These are phyloP conservation scores for Calycopis cecrops DNA, from an alignment of 1,140 invertebrate genomes.

Conservation along the genomic window DNA sequence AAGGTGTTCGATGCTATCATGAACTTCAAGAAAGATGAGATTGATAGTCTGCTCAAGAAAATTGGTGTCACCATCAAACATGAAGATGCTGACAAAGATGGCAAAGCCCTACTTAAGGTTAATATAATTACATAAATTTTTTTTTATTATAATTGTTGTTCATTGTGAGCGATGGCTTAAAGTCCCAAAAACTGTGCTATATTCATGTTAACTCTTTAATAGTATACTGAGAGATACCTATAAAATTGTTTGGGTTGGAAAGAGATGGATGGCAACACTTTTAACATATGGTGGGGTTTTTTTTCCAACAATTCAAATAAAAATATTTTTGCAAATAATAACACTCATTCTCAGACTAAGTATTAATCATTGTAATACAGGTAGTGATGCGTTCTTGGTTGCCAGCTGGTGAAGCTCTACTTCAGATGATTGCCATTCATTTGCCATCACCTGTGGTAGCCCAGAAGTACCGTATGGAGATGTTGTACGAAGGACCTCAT, in stretches of 20 bases:
- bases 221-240: too few relatives aligned
- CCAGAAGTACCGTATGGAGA: conserved; percentile 99
- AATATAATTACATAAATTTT: too few relatives aligned
- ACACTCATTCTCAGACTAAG: too few relatives aligned
- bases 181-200: too few relatives aligned
- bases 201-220: too few relatives aligned
- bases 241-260: too few relatives aligned
- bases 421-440: conserved; percentile 99
- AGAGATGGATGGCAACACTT: too few relatives aligned
- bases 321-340: too few relatives aligned
- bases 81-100: conserved; percentile 97
- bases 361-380: conserved; percentile 41
- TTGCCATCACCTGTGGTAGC: conserved; percentile 98
- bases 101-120: conserved; percentile 91
- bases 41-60: conserved; percentile 89
- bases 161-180: too few relatives aligned
- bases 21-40: conserved; percentile 98
- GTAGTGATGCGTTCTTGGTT: conserved; percentile 99
- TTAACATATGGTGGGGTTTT: too few relatives aligned
- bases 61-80: conserved; percentile 93
- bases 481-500: conserved; percentile 98
- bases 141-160: too few relatives aligned
- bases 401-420: conserved; percentile 98
- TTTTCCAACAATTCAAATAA: too few relatives aligned
- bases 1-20: conserved; percentile 98